Base-by-base conservation (phyloP, 2,888 invertebrate genomes). In the Agrenia bidenticulata region DNA sequence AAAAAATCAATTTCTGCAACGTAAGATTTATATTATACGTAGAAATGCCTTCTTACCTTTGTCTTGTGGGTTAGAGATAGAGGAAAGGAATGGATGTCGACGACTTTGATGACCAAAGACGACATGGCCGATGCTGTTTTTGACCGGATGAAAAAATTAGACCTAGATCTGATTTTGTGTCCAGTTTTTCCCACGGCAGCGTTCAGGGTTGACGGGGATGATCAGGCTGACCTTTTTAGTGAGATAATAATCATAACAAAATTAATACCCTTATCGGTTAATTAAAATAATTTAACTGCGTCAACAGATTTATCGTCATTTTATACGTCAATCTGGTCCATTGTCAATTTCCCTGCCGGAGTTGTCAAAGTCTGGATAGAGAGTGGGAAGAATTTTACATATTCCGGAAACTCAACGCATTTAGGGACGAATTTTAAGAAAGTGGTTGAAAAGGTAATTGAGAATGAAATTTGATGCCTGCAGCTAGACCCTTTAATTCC, bases 111-210 rank as follows among this genome's bases (percentile, higher is more conserved):
- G 49, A 49, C 49, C n/a, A 7, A 63, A 37, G 67, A 66, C 51
- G 61, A 67, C 13, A 64, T 69, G 39, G 61, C 64, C 2, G 60
- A 67, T 27, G 56, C 64, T 15, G 65, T 72, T 55, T 27, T 72
- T 21, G 55, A 61, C 2, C 58, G 55, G 26, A 70, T 72, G 72
- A 61, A 66, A 17, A 50, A 50, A 4, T n/a, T 62, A 2, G 57
- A 68, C 41, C 51, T 72, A 50, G 72, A 72, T 55, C 53, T 70
- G 1, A 62, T 72, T n/a, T 61, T 70, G 26, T 67, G 60, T 32
- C 72, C 69, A 0, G 72, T 66, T 11, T 64, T 70, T 57, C 64
- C 64, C n/a, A n/a, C n/a, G n/a, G n/a, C n/a, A n/a, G n/a, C n/a
- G n/a, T n/a, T n/a, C n/a, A n/a, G n/a, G n/a, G n/a, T n/a, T n/a